Evolutionary conservation across 2,888 invertebrate genomes (phyloP), one percentile per base, ranked within the genome.

Genomic region (Apamea monoglypha): DNA sequence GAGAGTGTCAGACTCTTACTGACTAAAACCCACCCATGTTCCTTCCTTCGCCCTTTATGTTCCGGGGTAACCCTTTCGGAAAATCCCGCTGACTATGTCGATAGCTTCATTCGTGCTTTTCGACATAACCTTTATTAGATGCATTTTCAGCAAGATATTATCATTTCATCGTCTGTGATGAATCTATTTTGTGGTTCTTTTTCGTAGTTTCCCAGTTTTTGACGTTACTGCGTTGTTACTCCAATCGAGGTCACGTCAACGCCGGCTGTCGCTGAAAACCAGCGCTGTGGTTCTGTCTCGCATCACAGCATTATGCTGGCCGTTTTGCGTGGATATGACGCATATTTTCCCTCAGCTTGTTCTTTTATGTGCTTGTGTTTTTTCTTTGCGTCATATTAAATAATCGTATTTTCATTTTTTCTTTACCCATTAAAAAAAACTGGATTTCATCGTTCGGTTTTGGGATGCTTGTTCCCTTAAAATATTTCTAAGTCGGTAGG

Each of bases 381-480:
- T 61, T 14, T 16, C 47, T n/a, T 61, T 16, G 16, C 29, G 29
- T 16, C 61, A 61, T 61, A 16, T 29, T 29, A 61, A 61, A 8
- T 61, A 61, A 61, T 29, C 14, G 7, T 29, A 29, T 16, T 29
- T 61, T 14, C 6, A 14, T 59, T 14, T 21, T 59, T 59, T 14
- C 5, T n/a, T n/a, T 59, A 47, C 0, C 14, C 47, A 47, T 47
- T 40, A 40, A 6, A 29, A 16, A 8, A 25, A 29, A 16, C 5
- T 25, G 2, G 1, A 3, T 29, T 16, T 66, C 16, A 10, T 3
- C 0, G 8, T 32, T 21, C 14, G 4, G 0, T 0, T 25, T 14
- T 10, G 8, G 21, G 4, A 18, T 56, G 2, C 16, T 32, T 18
- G 14, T 14, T n/a, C 14, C n/a, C 21, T 64, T 12, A 32, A 64